Conservation (phyloP, 1,140 invertebrate species). For the Acromyrmex charruanus region DNA sequence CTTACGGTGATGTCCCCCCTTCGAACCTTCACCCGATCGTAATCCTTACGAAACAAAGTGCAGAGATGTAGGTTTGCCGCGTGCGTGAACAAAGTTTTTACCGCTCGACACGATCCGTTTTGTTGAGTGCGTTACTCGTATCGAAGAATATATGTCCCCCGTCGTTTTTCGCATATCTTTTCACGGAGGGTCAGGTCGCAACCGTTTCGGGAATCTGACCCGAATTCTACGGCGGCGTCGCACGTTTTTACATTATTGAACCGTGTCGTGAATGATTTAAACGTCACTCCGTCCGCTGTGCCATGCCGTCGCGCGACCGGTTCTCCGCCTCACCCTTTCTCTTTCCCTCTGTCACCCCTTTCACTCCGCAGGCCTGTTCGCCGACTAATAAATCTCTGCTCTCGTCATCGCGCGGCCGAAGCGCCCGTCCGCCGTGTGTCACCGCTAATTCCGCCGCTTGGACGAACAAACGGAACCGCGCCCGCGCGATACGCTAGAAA, state of each 20-base stretch:
- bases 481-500: conserved; percentile 46
- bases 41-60: conserved; percentile 17
- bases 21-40: conserved; percentile 22
- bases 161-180: neutral
- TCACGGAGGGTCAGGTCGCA: conserved; percentile 58
- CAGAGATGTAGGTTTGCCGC: conserved; percentile 10
- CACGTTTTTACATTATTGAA: conserved; percentile 72
- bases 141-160: too few species aligned
- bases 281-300: conserved; percentile 41
- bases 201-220: conserved; percentile 73
- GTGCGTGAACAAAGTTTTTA: neutral
- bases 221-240: conserved; percentile 65
- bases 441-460: conserved; percentile 68
- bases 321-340: conserved; percentile 49
- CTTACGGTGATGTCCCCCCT: conserved; percentile 28
- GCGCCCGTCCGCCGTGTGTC: conserved; percentile 64
- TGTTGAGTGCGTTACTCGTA: neutral
- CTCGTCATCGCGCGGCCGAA: conserved; percentile 59
- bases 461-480: conserved; percentile 64
- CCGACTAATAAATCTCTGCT: conserved; percentile 65
- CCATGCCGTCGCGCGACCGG: neutral
- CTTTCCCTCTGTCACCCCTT: conserved; percentile 21
- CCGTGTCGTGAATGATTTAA: conserved; percentile 71
- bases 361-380: conserved; percentile 42
- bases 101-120: neutral